Base-by-base conservation (phyloP, 2,113 vertebrate species). In the Heterotis niloticus region DNA sequence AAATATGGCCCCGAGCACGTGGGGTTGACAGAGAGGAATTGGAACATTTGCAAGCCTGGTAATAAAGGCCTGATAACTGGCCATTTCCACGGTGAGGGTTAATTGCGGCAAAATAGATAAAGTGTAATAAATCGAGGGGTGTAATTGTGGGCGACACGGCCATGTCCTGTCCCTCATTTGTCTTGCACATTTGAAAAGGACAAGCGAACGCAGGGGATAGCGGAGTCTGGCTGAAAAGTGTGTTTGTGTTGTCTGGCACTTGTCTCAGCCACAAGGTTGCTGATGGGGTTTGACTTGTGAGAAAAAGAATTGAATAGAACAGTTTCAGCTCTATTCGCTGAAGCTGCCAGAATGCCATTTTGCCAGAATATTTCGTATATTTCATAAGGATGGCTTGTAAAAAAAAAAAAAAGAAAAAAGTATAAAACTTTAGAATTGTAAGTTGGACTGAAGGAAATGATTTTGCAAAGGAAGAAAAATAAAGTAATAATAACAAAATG, bases 81-180 rank as follows among this genome's bases (percentile, higher is more conserved):
- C 28, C 70, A 69, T 67, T 51, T 74, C 79, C 72, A 77, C 72
- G 76, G 79, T 77, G 76, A 83, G 83, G 84, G 87, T 86, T 88
- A 88, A 88, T 88, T 85, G 84, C 84, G 77, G 74, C 80, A 76
- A 66, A 81, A 78, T 69, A 85, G 85, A 87, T 87, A 87, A 87
- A 83, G 78, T 57, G 74, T 78, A 82, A 85, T 87, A 86, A 86
- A 86, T 88, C 81, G 76, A 23, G 71, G 23, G 28, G 79, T 74
- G 80, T 80, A 85, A 84, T 81, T 80, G 79, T 62, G 54, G 64
- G 79, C 77, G 76, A 78, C 60, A 75, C 67, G 52, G 78, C 68
- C 66, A 64, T 34, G 82, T 79, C 80, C 44, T 64, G 77, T 81
- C 84, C 66, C 82, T 80, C 83, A 82, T 87, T 84, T 81, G 83